Evolutionary conservation across 2,888 invertebrate genomes (phyloP).

Genomic region (Aethes cnicana): DNA sequence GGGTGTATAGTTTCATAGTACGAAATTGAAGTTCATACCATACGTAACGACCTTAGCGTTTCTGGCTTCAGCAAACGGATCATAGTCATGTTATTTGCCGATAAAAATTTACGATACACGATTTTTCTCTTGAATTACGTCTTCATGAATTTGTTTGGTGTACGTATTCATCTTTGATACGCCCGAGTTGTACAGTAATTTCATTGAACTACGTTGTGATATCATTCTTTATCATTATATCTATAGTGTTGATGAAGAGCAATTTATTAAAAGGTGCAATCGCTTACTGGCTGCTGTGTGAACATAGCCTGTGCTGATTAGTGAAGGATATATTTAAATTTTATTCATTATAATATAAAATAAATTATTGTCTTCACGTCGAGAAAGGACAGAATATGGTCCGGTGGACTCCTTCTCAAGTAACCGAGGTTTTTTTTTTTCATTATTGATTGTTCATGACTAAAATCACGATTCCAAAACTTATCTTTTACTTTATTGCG

Average conservation of each 20-base stretch:
- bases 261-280: constrained; percentile 57
- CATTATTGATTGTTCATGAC: too few species aligned
- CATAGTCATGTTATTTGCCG: background rate
- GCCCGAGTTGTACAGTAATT: constrained; percentile 32
- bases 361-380: background rate
- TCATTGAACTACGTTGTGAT: constrained; percentile 65
- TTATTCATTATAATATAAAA: too few species aligned
- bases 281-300: constrained; percentile 52
- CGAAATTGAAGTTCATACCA: too few species aligned
- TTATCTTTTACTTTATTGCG: too few species aligned
- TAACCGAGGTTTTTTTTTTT: too few species aligned
- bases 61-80: too few species aligned
- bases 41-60: too few species aligned
- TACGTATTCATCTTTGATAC: too few species aligned
- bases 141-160: background rate
- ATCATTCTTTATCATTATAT: constrained; percentile 72
- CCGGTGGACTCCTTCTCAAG: constrained; percentile 21
- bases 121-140: background rate
- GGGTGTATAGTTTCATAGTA: too few species aligned
- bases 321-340: too few species aligned
- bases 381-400: constrained; percentile 5
- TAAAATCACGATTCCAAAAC: too few species aligned
- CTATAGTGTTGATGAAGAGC: constrained; percentile 67
- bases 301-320: constrained; percentile 26
- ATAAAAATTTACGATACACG: constrained; percentile 12